A percentile compares a stretch with the other conserved stretches of the same genome.
Evolutionary conservation across 2,113 vertebrate species (phyloP).

Genomic region (Rissa tridactyla): DNA sequence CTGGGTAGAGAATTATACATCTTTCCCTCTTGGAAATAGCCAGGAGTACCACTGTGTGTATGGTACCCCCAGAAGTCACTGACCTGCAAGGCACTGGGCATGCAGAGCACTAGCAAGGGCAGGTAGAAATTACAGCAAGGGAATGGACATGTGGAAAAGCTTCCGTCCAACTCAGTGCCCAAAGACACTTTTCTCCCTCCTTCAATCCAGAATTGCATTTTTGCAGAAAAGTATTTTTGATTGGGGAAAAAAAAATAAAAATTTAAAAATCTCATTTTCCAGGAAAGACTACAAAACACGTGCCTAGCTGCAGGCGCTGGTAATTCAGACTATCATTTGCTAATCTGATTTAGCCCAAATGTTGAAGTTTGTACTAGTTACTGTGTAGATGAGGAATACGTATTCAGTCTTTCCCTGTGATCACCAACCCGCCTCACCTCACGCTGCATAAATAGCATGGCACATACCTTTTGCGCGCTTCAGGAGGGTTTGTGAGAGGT

Average conservation of each 20-base stretch:
- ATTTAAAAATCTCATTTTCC: background rate
- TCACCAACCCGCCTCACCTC: background rate
- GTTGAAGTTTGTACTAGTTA: background rate
- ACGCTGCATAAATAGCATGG: background rate
- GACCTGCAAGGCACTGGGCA: background rate
- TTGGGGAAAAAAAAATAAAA: no score
- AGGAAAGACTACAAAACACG: background rate
- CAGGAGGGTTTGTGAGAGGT: background rate
- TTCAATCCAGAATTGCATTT: background rate
- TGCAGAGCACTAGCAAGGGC: background rate
- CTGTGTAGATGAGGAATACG: background rate
- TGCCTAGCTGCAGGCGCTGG: background rate
- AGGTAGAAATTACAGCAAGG: background rate
- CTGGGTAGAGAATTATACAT: background rate
- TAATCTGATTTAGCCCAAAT: background rate
- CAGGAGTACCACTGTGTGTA: background rate
- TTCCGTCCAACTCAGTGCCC: background rate
- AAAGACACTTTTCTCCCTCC: background rate
- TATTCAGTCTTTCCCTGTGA: background rate
- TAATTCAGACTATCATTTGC: background rate
- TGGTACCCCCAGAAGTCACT: background rate
- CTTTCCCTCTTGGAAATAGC: background rate
- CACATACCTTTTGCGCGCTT: slow-evolving; percentile 71
- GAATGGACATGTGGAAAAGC: background rate
- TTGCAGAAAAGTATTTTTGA: background rate